Base-by-base conservation (phyloP, 2,888 invertebrate species). In the Eupithecia pulchellata region DNA sequence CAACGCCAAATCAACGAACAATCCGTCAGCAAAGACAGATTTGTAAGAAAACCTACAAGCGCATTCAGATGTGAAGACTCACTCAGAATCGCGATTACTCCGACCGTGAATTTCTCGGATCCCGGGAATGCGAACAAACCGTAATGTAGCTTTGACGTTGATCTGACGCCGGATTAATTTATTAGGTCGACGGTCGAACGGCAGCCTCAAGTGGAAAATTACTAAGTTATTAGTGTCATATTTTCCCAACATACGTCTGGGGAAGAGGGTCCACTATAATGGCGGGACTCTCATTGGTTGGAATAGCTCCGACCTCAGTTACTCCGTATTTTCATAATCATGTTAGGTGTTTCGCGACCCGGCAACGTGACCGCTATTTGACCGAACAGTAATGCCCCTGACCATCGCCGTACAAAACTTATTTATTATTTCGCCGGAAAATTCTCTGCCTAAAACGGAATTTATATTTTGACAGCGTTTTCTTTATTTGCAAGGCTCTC, bases 151-250 rank as follows among this genome's bases (percentile, higher is more conserved):
- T 86, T 81, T 88, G 91, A 90, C 90, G 88, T 84, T 87, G 86
- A 91, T 91, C 90, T 84, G 88, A 89, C 88, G 84, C 83, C 83
- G 85, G 89, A 91, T 91, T 91, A 91, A 91, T 91, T 90, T 90
- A 90, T 88, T 90, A 88, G 88, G 82, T 81, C 76, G 76, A 75
- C 77, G 76, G 75, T 76, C 78, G 75, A 78, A 81, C 80, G 80
- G 78, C 79, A 83, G 81, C 77, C 83, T 84, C 80, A 77, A 84
- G 82, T 86, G 77, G 84, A 88, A 86, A 87, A 87, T 89, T 84
- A 87, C 86, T 87, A 86, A 85, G 87, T 85, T 88, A 87, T 88
- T 87, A 87, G 84, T 85, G 86, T 88, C 87, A 88, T 87, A 88
- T 87, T 89, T 88, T 86, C 86, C 82, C 81, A 78, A 85, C 83